A percentile compares a stretch with the other conserved stretches of the same genome.
phyloP scores from a whole-genome alignment of 2,888 invertebrate genomes.

The Acrocyrtus sp. region DNA sequence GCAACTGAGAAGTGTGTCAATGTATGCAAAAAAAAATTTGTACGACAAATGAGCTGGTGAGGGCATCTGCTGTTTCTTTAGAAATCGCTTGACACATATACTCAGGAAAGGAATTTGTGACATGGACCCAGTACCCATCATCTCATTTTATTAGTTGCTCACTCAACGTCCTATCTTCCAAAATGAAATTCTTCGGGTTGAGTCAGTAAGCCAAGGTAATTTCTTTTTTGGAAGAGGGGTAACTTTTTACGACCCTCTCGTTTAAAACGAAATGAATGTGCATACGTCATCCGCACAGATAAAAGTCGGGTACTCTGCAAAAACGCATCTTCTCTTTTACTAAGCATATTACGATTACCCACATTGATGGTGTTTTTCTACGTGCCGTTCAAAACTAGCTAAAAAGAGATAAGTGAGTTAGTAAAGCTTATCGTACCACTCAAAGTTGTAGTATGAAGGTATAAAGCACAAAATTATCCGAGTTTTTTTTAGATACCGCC shows the following conservation, averaged over 20 bases:
- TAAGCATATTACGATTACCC: too few relatives aligned
- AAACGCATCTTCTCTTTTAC: too few relatives aligned
- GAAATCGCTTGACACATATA: background rate
- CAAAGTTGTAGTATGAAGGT: too few relatives aligned
- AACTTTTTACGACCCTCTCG: too few relatives aligned
- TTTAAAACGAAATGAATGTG: too few relatives aligned
- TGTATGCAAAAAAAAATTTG: background rate
- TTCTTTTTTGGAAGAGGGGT: background rate
- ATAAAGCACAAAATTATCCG: slow-evolving; percentile 1
- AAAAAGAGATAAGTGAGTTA: background rate
- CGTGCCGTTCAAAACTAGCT: too few relatives aligned
- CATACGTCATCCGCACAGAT: too few relatives aligned
- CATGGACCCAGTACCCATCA: background rate
- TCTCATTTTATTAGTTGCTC: background rate
- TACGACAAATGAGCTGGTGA: background rate
- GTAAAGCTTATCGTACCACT: too few relatives aligned
- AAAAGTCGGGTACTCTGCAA: too few relatives aligned
- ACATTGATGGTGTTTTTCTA: too few relatives aligned
- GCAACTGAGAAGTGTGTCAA: background rate
- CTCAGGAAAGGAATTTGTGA: background rate
- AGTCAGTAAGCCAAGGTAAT: slow-evolving; percentile 48
- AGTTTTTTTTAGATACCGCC: slow-evolving; percentile 1
- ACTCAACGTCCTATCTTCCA: too few relatives aligned
- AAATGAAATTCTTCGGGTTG: too few relatives aligned
- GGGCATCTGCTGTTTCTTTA: background rate